Evolutionary conservation across 1,140 invertebrate genomes (phyloP).

Genomic region (Tyrophagus putrescentiae): DNA sequence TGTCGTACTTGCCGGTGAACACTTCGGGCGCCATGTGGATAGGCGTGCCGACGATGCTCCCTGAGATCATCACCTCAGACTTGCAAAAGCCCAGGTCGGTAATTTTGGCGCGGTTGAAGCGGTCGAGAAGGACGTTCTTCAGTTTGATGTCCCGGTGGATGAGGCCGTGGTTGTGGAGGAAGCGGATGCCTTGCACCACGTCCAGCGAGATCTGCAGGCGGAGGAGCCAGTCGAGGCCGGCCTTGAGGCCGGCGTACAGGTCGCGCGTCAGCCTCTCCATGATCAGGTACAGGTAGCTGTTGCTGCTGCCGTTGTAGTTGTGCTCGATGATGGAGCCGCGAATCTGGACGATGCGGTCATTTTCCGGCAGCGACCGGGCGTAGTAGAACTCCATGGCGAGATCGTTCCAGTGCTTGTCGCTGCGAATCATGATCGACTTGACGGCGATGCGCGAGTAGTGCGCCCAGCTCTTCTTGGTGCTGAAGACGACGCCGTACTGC

Average conservation of each 20-base stretch:
- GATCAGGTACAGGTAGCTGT: slow-evolving; percentile 61
- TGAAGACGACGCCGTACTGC: slow-evolving; percentile 81
- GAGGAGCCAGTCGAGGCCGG: slow-evolving; percentile 49
- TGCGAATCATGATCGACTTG: slow-evolving; percentile 77
- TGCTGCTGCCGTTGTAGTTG: slow-evolving; percentile 46
- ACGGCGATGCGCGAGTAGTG: slow-evolving; percentile 55
- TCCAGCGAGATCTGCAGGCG: slow-evolving; percentile 60
- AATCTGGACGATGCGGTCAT: slow-evolving; percentile 62
- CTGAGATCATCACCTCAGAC: slow-evolving; percentile 77
- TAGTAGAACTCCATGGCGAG: slow-evolving; percentile 82
- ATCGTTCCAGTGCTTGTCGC: slow-evolving; percentile 81
- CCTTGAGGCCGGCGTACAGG: slow-evolving; percentile 61
- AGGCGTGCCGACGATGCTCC: slow-evolving; percentile 65
- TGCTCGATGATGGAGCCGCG: slow-evolving; percentile 69
- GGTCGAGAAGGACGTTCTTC: slow-evolving; percentile 44
- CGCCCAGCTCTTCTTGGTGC: slow-evolving; percentile 59
- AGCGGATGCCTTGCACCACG: slow-evolving; percentile 66
- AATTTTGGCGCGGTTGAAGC: slow-evolving; percentile 55
- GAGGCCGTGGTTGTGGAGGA: slow-evolving; percentile 64
- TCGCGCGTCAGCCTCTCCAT: slow-evolving; percentile 54
- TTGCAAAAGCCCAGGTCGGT: slow-evolving; percentile 83
- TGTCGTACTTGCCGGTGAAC: slow-evolving; percentile 61
- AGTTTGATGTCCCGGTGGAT: slow-evolving; percentile 74
- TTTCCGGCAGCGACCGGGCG: slow-evolving; percentile 62
- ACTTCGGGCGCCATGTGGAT: slow-evolving; percentile 86